Evolutionary conservation across 2,888 invertebrate genomes (phyloP), one percentile per base, ranked within the genome.

Genomic region (Sarcophaga rosellei): DNA sequence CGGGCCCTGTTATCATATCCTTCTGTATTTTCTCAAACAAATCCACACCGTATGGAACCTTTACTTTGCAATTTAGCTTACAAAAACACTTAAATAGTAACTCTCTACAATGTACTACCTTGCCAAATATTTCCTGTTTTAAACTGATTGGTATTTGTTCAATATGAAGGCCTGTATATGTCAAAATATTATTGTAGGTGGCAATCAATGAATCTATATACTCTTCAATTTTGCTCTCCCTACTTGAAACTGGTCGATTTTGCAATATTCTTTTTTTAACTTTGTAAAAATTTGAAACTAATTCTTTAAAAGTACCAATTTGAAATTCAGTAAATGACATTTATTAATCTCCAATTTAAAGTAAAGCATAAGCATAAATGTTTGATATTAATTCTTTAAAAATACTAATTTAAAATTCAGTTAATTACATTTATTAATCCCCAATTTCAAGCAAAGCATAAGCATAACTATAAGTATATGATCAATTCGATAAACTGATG

Each of bases 81-180:
- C 66, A 45, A 63, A 78, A 78, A 63, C 69, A 70, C 47, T 70
- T 69, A n/a, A 45, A 44, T 72, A 80, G 65, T 20, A 80, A 57
- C 12, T 70, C 72, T 35, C 79, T 72, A 21, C 25, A 70, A 72
- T 72, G 65, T 25, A 20, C 25, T 75, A 75, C 65, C 3, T 65
- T 62, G 12, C 21, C 11, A 59, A 3, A 45, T 12, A 73, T 44
- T 44, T 73, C 73, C 20, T 73, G 6, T 61, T 45, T 6, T 15
- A 11, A 73, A 25, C 20, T 53, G 1, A 17, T 11, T 11, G 75
- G 6, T 53, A 75, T 53, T 11, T 35, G 10, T 1, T 53, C 21
- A 75, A 75, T 69, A 68, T 59, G 15, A 47, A 45, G 47, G 2
- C 45, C 25, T 62, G 25, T 65, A 59, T 69, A 61, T 35, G 5